Conservation (phyloP, 2,797 vertebrate species). For the Acrossocheilus fasciatus region DNA sequence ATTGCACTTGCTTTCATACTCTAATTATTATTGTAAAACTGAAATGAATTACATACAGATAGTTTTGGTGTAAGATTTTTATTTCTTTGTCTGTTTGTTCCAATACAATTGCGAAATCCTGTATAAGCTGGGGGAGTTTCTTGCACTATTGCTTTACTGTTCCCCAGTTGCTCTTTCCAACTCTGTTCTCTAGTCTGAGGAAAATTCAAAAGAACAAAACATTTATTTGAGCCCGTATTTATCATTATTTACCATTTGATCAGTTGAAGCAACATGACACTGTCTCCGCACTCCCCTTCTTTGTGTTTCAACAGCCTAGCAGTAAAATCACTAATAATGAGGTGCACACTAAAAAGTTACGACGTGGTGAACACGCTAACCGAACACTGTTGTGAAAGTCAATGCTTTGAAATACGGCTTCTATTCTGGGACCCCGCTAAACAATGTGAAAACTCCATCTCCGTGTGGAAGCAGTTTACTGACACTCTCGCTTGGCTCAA, state of each 20-base stretch:
- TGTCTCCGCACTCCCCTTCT: constrained; percentile 5
- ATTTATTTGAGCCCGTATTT: constrained; percentile 52
- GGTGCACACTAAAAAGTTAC: constrained; percentile 36
- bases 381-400: constrained; percentile 49
- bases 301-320: constrained; percentile 38
- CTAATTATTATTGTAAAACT: neutral
- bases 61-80: neutral
- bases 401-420: constrained; percentile 50
- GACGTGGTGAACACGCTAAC: constrained; percentile 21
- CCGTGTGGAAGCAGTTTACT: constrained; percentile 35
- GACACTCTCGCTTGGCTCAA: constrained; percentile 17
- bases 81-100: neutral
- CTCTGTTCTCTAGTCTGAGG: constrained; percentile 43
- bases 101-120: neutral
- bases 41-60: neutral
- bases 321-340: constrained; percentile 49
- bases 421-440: constrained; percentile 52
- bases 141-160: constrained; percentile 52
- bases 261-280: constrained; percentile 34
- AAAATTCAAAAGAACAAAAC: constrained; percentile 19
- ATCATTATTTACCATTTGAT: constrained; percentile 51
- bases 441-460: constrained; percentile 54
- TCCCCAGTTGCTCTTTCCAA: constrained; percentile 50
- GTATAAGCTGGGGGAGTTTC: constrained; percentile 23
- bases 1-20: neutral